Conservation (phyloP, 2,797 vertebrate species). For the Tarsius wallacei region DNA sequence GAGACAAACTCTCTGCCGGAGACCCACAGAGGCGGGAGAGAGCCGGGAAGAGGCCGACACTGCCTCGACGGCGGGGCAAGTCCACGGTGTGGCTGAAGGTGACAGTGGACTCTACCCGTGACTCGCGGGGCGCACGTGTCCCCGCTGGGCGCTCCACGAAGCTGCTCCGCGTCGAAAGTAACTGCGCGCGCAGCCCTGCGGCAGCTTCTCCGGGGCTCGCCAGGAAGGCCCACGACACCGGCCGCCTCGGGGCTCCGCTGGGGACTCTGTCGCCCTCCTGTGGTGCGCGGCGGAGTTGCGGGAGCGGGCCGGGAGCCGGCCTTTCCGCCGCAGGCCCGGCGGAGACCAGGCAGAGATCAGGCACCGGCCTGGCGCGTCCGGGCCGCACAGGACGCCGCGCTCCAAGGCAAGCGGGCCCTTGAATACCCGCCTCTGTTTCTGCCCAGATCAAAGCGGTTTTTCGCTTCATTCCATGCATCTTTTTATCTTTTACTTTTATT, state of each 20-base stretch:
- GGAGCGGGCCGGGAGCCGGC: background rate
- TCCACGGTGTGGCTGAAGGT: background rate
- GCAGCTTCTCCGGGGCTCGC: background rate
- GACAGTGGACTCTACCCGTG: conserved; percentile 25
- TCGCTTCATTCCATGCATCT: background rate
- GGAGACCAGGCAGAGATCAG: too few relatives aligned
- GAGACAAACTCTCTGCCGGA: background rate
- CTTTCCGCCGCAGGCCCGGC: background rate
- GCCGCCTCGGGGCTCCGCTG: background rate
- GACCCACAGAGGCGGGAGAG: background rate
- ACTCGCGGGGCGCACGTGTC: conserved; percentile 32
- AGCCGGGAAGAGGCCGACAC: background rate
- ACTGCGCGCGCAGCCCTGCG: background rate
- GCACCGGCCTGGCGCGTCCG: too few relatives aligned
- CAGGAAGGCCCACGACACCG: background rate
- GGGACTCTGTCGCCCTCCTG: conserved; percentile 67
- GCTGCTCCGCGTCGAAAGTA: conserved; percentile 48
- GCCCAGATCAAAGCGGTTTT: background rate
- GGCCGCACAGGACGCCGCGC: too few relatives aligned
- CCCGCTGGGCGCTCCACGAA: conserved; percentile 6
- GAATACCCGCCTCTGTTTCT: background rate
- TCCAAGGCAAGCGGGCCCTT: too few relatives aligned
- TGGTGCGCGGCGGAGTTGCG: conserved; percentile 22
- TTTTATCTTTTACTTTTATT: too few relatives aligned
- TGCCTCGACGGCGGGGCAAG: background rate